Conservation (phyloP, 2,888 invertebrate species). For the Anthophora plumipes region DNA sequence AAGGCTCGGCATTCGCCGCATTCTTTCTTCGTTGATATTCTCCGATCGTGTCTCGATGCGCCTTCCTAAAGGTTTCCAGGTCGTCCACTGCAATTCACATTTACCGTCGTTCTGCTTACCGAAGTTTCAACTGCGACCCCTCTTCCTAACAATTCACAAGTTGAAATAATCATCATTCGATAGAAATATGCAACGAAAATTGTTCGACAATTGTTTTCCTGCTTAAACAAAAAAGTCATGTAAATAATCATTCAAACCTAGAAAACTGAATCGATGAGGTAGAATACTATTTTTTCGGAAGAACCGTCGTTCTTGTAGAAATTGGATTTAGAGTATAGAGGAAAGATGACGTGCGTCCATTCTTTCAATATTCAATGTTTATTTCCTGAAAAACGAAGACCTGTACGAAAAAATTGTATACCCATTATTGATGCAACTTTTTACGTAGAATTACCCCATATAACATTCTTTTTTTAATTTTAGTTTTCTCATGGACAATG, state of each 20-base stretch:
- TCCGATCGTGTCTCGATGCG: constrained; percentile 50
- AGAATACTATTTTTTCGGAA: neutral
- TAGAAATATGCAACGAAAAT: too few relatives aligned
- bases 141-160: neutral
- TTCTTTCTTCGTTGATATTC: constrained; percentile 63
- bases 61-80: constrained; percentile 61
- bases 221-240: too few relatives aligned
- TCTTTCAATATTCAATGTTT: too few relatives aligned
- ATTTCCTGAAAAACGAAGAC: too few relatives aligned
- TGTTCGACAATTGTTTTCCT: too few relatives aligned
- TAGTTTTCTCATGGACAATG: neutral
- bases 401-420: too few relatives aligned
- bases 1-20: constrained; percentile 51
- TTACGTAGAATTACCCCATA: neutral
- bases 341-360: too few relatives aligned
- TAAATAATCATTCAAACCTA: too few relatives aligned
- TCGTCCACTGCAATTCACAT: constrained; percentile 51
- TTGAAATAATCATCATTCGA: too few relatives aligned
- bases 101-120: constrained; percentile 32
- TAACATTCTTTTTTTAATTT: neutral
- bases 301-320: too few relatives aligned
- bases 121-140: neutral
- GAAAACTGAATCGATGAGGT: neutral
- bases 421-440: neutral
- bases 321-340: neutral